Base-by-base conservation (phyloP, 1,140 invertebrate species). In the Teleogryllus occipitalis region DNA sequence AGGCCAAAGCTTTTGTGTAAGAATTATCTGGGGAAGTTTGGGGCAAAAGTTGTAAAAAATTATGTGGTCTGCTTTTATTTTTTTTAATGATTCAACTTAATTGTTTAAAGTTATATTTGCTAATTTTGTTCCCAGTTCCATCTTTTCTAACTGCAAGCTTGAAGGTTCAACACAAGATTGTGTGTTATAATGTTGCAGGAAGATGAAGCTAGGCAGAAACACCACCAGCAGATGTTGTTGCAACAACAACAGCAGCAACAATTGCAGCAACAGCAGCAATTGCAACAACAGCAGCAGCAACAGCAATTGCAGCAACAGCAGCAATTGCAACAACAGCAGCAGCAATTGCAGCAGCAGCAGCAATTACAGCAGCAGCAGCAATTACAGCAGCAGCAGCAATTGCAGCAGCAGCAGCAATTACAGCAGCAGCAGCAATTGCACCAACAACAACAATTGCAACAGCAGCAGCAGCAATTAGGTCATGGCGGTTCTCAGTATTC, bases 201-300 rank as follows among this genome's bases (percentile, higher is more conserved):
- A 27, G 88, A 89, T 79, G 87, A 89, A 76, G 82, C 85, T 49
- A 86, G 85, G 77, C 85, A 83, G 8, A 83, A 85, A n/a, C 85
- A 86, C 82, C 85, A 85, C 75, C 84, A 87, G 78, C 82, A 83
- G 8, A 87, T 86, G 80, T 76, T 80, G 65, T 7, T 82, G 81
- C 22, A 76, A 7, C 75, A 77, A 21, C 47, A 47, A 22, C 47
- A 77, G 27, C 84, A 83, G 8, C 83, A 85, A 18, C 85, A 86
- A 82, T 85, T 84, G 74, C 84, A 87, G 78, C 73, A 78, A 22
- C 79, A 83, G 2, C 74, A 81, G 77, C 80, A 54, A 14, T 83
- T 8, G 18, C 54, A 65, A 65, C 84, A 82, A 72, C 84, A 80
- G 79, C 86, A 74, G 83, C 85, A 10, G 14, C 83, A 82, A 49